Evolutionary conservation across 2,888 invertebrate species (phyloP), one percentile per base, ranked within the genome.

Genomic region (Panzeria rudis): DNA sequence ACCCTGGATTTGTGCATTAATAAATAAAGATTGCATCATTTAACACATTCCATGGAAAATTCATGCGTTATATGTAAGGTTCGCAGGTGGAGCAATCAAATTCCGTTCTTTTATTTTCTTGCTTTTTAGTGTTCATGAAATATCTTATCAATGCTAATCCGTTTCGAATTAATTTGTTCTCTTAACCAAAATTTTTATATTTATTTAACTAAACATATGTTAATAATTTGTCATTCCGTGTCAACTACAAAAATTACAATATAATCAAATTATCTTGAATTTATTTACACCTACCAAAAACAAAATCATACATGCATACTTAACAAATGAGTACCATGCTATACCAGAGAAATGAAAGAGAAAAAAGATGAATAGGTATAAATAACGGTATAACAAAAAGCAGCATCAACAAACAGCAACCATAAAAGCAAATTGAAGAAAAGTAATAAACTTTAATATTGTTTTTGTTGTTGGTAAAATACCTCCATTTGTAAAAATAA

Each of bases 261-360:
- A 41, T 59, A 62, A 75, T 62, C 47, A 75, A 81, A 62, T 76
- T 76, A 69, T 69, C 75, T 64, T 71, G 82, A 29, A 29, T 29
- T 29, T 82, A 72, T 44, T 64, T 72, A 83, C 71, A 64, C 71
- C 47, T 71, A 83, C 11, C 38, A 71, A 68, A 82, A 75, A 64
- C 41, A 59, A 83, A 75, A 85, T 71, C 75, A 78, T 71, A 76
- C 82, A 78, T 75, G 76, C 73, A 75, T 23, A 69, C 25, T 62
- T 56, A 47, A 54, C 23, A 68, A 73, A 78, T 64, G 52, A 47
- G 35, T 56, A 71, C 11, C 41, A 20, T 59, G 17, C 11, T 52
- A 52, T 15, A 32, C 6, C 29, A 54, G 11, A 13, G 17, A 29
- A 77, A 17, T 20, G 0, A 69, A 41, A 69, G 64, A 66, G 56